These are phyloP conservation scores for Eilema griseolum DNA, from an alignment of 2,888 invertebrate species.

Conservation along the genomic window DNA sequence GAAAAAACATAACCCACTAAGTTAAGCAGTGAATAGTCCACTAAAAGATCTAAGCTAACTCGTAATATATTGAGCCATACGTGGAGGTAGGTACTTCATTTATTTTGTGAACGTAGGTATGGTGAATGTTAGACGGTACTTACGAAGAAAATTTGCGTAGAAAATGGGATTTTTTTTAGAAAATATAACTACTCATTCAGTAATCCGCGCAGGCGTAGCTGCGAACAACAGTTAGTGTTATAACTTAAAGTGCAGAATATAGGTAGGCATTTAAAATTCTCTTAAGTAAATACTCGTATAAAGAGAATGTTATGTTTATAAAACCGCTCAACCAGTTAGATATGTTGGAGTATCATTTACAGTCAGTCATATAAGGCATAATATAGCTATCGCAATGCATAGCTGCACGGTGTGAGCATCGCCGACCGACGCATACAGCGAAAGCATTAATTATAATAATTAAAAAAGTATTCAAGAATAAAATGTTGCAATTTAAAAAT, in stretches of 20 bases:
- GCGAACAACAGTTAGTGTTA: too few relatives aligned
- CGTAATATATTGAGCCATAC: conserved; percentile 1
- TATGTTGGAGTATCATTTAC: background rate
- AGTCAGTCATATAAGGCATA: background rate
- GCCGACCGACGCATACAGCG: conserved; percentile 54
- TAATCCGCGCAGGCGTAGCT: too few relatives aligned
- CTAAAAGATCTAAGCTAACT: background rate
- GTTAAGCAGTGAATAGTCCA: conserved; percentile 6
- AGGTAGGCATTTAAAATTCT: background rate
- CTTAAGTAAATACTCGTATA: background rate
- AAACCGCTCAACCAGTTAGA: background rate
- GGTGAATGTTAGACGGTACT: too few relatives aligned
- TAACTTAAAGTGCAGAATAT: background rate
- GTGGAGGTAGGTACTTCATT: background rate
- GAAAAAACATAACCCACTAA: conserved; percentile 9
- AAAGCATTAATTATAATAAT: conserved; percentile 75
- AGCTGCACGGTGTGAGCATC: conserved; percentile 31
- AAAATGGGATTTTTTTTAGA: background rate
- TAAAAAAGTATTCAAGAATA: conserved; percentile 58
- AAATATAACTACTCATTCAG: background rate
- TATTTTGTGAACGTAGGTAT: too few relatives aligned
- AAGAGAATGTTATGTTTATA: background rate
- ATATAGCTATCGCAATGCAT: conserved; percentile 38
- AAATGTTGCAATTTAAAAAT: conserved; percentile 67
- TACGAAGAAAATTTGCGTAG: too few relatives aligned